Evolutionary conservation across 2,888 invertebrate species (phyloP).

Genomic region (Cephus runcator): DNA sequence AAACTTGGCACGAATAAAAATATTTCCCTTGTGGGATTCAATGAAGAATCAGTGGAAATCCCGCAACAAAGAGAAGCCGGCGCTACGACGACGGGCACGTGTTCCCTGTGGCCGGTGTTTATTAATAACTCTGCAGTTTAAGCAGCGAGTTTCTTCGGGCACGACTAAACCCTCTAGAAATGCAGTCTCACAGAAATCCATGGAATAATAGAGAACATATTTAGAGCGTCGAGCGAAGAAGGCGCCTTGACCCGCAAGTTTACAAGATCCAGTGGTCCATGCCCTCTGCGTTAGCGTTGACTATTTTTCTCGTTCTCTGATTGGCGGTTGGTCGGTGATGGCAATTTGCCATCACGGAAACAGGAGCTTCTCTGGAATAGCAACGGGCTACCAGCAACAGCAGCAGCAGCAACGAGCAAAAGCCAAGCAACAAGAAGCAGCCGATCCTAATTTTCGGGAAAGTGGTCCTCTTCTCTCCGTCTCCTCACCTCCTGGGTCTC

Average conservation of each 20-base stretch:
- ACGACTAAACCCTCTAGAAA: no score
- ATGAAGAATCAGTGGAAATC: constrained; percentile 13
- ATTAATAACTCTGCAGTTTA: constrained; percentile 51
- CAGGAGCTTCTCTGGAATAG: neutral
- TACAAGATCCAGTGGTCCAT: no score
- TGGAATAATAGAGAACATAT: no score
- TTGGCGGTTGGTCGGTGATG: neutral
- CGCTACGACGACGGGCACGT: constrained; percentile 49
- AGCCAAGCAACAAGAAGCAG: constrained; percentile 1
- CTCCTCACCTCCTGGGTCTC: neutral
- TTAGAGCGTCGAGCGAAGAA: no score
- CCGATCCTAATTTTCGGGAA: constrained; percentile 10
- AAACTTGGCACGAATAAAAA: no score
- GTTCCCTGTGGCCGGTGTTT: constrained; percentile 50
- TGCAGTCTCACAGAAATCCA: no score
- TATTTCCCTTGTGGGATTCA: no score
- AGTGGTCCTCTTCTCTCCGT: constrained; percentile 9
- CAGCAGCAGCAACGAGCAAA: constrained; percentile 2
- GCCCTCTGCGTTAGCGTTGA: no score
- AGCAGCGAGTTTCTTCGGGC: no score
- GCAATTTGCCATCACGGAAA: neutral
- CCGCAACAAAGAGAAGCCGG: constrained; percentile 47
- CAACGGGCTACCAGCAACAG: neutral
- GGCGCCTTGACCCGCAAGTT: no score
- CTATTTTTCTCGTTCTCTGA: neutral